phyloP scores from a whole-genome alignment of 2,888 invertebrate species.

The Microdon myrmicae region DNA sequence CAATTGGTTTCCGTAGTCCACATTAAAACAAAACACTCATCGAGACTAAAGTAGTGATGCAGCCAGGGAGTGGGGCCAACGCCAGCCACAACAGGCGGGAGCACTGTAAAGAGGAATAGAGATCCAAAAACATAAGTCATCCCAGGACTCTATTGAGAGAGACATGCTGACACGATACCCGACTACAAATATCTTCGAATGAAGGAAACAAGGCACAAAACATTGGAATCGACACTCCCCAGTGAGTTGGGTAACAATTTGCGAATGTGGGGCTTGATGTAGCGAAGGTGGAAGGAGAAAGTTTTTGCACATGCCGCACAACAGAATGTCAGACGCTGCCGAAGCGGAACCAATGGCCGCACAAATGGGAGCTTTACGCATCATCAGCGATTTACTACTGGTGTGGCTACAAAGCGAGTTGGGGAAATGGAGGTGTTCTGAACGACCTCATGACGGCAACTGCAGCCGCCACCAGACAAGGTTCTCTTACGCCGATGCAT shows the following conservation, averaged over 20 bases:
- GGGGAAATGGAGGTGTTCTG: not conserved
- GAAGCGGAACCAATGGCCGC: constrained; percentile 47
- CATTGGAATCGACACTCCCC: constrained; percentile 32
- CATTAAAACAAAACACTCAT: constrained; percentile 48
- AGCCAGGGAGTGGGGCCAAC: constrained; percentile 43
- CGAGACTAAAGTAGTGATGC: constrained; percentile 17
- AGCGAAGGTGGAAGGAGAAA: constrained; percentile 20
- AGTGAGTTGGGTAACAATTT: constrained; percentile 33
- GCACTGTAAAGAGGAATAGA: too few relatives aligned
- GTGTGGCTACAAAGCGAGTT: constrained; percentile 5
- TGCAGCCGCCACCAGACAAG: not conserved
- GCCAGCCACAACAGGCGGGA: constrained; percentile 6
- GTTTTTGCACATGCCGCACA: constrained; percentile 27
- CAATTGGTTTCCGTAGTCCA: constrained; percentile 48
- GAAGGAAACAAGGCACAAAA: constrained; percentile 29
- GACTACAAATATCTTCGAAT: constrained; percentile 7
- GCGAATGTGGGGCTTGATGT: constrained; percentile 6
- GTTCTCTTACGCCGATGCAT: constrained; percentile 8
- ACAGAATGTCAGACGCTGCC: constrained; percentile 31
- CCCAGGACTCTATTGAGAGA: constrained; percentile 35
- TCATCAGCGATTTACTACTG: constrained; percentile 46
- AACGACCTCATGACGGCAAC: not conserved
- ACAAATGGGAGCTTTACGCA: constrained; percentile 49
- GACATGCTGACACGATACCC: constrained; percentile 22
- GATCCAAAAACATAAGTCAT: constrained; percentile 47